Evolutionary conservation across 1,140 invertebrate genomes (phyloP).

Genomic region (Drosophila ohnishii): DNA sequence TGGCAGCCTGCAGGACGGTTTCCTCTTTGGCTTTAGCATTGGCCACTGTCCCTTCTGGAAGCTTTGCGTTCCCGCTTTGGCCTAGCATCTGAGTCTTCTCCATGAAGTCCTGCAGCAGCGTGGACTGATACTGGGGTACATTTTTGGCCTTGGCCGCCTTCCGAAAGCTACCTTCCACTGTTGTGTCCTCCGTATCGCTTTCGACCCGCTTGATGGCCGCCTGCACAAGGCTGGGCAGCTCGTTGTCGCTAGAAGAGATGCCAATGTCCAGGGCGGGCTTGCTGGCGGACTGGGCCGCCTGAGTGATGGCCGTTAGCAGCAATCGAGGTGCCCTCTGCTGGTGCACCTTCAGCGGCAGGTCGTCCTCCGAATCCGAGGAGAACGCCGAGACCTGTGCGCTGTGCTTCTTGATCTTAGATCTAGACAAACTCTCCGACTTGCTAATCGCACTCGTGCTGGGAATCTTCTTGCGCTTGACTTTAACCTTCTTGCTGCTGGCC

Average conservation of each 20-base stretch:
- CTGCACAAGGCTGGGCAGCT: constrained; percentile 87
- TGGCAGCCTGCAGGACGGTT: constrained; percentile 3
- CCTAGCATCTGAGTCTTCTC: constrained; percentile 86
- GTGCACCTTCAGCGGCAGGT: constrained; percentile 66
- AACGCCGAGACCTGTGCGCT: constrained; percentile 34
- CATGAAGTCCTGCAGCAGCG: constrained; percentile 86
- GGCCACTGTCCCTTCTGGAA: constrained; percentile 17
- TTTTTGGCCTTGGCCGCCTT: constrained; percentile 80
- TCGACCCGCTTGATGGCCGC: constrained; percentile 88
- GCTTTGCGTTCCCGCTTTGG: constrained; percentile 75
- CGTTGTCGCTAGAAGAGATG: constrained; percentile 87
- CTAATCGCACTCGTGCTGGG: constrained; percentile 27
- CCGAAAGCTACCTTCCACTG: constrained; percentile 75
- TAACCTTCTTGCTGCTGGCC: constrained; percentile 67
- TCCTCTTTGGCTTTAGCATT: constrained; percentile 48
- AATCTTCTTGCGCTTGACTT: constrained; percentile 71
- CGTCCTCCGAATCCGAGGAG: constrained; percentile 72
- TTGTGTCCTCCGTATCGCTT: constrained; percentile 86
- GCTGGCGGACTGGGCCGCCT: constrained; percentile 39
- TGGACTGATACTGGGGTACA: constrained; percentile 85
- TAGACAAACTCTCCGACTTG: constrained; percentile 28
- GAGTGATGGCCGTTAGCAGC: constrained; percentile 67
- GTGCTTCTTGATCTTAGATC: constrained; percentile 33
- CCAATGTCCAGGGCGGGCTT: constrained; percentile 71
- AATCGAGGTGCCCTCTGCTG: constrained; percentile 71